Conservation (phyloP, 2,797 vertebrate genomes). For the Diceros bicornis region DNA sequence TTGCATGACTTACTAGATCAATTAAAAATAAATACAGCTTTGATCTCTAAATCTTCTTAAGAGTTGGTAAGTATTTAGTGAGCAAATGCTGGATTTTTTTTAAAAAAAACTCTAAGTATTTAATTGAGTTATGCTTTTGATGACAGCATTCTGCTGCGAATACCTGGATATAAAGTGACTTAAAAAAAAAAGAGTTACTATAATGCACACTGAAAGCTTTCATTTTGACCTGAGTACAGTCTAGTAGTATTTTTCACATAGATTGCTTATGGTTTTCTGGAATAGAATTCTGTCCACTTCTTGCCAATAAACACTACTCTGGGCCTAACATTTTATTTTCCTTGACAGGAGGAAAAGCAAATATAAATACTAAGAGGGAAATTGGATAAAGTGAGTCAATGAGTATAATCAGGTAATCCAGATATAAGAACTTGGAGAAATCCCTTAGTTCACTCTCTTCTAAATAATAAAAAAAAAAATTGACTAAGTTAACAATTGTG, state of each 20-base stretch:
- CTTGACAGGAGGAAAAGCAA: not conserved
- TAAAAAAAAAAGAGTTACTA: not conserved
- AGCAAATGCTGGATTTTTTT: not conserved
- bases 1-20: slow-evolving; percentile 47
- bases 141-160: slow-evolving; percentile 17
- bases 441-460: not conserved
- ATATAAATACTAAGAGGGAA: slow-evolving; percentile 34
- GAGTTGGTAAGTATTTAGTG: not conserved
- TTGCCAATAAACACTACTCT: not conserved
- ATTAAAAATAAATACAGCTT: slow-evolving; percentile 58
- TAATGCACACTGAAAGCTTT: slow-evolving; percentile 9
- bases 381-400: not conserved
- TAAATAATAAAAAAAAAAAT: not conserved
- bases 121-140: slow-evolving; percentile 8
- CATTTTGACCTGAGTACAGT: not conserved
- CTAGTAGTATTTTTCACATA: not conserved
- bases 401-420: slow-evolving; percentile 38
- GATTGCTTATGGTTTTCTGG: not conserved
- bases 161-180: not conserved
- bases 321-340: not conserved
- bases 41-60: slow-evolving; percentile 26
- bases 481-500: not conserved
- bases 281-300: not conserved
- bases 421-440: slow-evolving; percentile 12
- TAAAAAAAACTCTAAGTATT: not conserved